phyloP scores from a whole-genome alignment of 1,140 invertebrate species.

The Psix sp. region DNA sequence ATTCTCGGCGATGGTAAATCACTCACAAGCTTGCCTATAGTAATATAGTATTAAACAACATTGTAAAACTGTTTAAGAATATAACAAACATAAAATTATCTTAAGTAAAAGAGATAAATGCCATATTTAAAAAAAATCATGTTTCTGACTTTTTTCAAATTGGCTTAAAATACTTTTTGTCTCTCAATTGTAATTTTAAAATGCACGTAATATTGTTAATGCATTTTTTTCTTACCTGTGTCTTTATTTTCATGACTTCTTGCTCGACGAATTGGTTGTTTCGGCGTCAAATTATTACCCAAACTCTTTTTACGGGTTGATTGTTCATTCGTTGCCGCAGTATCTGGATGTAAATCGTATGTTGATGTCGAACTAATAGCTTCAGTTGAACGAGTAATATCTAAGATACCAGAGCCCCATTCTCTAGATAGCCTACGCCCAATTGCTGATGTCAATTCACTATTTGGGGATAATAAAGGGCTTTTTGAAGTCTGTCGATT shows the following conservation, averaged over 20 bases:
- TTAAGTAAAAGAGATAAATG: constrained; percentile 8
- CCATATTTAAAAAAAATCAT: too few species aligned
- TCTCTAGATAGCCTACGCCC: constrained; percentile 72
- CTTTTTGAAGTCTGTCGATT: constrained; percentile 66
- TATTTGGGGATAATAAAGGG: constrained; percentile 72
- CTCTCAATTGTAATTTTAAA: too few species aligned
- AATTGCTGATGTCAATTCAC: constrained; percentile 70
- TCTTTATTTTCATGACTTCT: constrained; percentile 74
- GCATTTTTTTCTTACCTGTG: constrained; percentile 33
- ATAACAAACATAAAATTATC: constrained; percentile 29
- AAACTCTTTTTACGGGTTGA: constrained; percentile 58
- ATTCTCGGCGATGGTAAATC: constrained; percentile 69
- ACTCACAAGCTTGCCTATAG: constrained; percentile 55
- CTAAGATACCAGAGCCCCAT: constrained; percentile 72
- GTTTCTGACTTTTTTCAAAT: too few species aligned
- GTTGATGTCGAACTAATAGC: constrained; percentile 65
- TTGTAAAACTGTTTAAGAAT: not conserved
- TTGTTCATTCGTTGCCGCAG: constrained; percentile 55
- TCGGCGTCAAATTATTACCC: constrained; percentile 59
- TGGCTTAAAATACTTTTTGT: too few species aligned
- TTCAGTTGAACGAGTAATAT: constrained; percentile 70
- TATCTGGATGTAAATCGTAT: constrained; percentile 63
- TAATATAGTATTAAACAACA: constrained; percentile 27
- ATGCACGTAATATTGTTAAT: too few species aligned
- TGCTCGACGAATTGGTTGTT: constrained; percentile 71